These are phyloP conservation scores for Chionomys nivalis DNA, from an alignment of 2,113 vertebrate genomes.

Conservation along the genomic window DNA sequence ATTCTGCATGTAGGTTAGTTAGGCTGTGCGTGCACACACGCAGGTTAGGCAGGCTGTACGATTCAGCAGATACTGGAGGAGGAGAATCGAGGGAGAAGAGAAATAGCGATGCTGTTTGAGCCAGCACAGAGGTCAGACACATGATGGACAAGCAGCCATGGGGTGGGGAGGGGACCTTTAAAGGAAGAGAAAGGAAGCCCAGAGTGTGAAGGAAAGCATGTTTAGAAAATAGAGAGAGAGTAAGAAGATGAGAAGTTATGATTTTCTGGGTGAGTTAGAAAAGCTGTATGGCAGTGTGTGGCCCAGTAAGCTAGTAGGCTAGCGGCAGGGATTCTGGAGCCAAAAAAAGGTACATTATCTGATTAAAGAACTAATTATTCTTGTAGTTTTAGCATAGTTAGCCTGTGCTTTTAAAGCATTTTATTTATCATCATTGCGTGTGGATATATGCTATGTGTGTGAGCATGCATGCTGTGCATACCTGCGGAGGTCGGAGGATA, in stretches of 20 bases:
- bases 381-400: neutral
- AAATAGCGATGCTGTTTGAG: neutral
- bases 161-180: neutral
- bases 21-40: neutral
- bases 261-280: neutral
- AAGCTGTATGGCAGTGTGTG: neutral
- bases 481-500: neutral
- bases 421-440: neutral
- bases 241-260: neutral
- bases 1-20: neutral
- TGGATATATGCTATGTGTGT: neutral
- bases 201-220: neutral
- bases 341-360: neutral
- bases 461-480: too few species aligned
- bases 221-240: neutral
- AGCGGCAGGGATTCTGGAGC: neutral
- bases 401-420: neutral
- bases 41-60: neutral
- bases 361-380: neutral
- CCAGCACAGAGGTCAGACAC: neutral
- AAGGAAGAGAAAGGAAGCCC: neutral
- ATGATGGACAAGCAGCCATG: neutral
- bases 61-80: neutral
- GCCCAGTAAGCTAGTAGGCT: neutral
- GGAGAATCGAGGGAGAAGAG: neutral